Conservation (phyloP, 2,888 invertebrate species). For the Melanchra persicariae region DNA sequence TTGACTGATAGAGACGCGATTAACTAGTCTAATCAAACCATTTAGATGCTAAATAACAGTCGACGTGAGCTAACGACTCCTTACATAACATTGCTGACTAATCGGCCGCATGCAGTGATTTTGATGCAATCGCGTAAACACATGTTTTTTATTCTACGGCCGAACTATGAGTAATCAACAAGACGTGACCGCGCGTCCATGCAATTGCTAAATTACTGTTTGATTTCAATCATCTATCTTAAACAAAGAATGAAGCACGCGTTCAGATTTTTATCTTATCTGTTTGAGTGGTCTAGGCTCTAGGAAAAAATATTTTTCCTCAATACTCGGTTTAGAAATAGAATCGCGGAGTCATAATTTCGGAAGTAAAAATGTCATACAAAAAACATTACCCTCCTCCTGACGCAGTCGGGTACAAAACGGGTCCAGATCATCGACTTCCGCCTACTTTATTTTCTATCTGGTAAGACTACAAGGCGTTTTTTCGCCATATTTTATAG, state of each 20-base stretch:
- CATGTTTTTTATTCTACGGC: constrained; percentile 56
- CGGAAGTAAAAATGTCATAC: constrained; percentile 4
- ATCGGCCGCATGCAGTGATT: constrained; percentile 41
- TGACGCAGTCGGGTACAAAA: background rate
- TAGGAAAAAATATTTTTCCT: constrained; percentile 17
- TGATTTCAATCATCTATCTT: constrained; percentile 5
- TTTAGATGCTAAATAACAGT: constrained; percentile 55
- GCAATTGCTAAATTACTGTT: constrained; percentile 43
- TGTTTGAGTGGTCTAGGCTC: constrained; percentile 17
- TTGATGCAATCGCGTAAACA: constrained; percentile 57
- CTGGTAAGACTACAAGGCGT: constrained; percentile 3
- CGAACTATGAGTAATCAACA: constrained; percentile 49
- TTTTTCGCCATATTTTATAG: constrained; percentile 19
- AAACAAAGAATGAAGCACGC: constrained; percentile 18
- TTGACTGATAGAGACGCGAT: constrained; percentile 33
- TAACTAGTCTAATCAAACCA: constrained; percentile 43
- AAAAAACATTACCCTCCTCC: too few relatives aligned
- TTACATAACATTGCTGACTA: constrained; percentile 60
- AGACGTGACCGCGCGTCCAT: constrained; percentile 48
- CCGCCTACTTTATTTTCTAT: constrained; percentile 15
- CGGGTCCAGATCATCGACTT: background rate
- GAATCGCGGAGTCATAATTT: constrained; percentile 15
- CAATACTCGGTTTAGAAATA: background rate
- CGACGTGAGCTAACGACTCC: constrained; percentile 27
- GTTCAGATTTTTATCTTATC: constrained; percentile 52